phyloP scores from a whole-genome alignment of 2,888 invertebrate species.

The Rhopalosiphum nymphaeae region DNA sequence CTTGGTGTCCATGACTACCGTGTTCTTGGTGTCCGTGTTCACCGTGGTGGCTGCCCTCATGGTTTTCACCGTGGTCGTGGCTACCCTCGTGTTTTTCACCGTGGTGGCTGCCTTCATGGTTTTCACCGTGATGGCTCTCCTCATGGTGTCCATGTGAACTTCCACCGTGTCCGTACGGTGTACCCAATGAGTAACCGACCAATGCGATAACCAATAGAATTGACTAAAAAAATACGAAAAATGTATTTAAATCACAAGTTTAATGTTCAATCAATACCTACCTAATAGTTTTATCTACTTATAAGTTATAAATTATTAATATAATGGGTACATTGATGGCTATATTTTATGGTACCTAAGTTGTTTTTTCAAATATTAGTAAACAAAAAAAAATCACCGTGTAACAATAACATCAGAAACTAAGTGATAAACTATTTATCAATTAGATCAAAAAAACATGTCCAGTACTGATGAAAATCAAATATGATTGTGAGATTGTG shows the following conservation, averaged over 20 bases:
- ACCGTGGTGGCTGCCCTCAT: neutral
- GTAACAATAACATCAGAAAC: neutral
- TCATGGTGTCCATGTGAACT: no score
- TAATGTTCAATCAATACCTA: neutral
- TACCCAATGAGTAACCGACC: neutral
- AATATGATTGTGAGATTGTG: neutral
- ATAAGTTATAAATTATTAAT: neutral
- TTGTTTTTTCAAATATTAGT: neutral
- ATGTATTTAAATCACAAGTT: neutral
- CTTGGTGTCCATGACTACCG: neutral
- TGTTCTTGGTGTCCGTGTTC: no score
- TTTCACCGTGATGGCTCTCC: no score
- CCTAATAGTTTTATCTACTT: neutral
- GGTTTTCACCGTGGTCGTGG: neutral
- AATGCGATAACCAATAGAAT: slow-evolving; percentile 12
- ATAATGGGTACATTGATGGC: neutral
- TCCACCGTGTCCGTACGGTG: neutral
- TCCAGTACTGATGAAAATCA: neutral
- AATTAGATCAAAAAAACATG: neutral
- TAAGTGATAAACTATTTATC: neutral
- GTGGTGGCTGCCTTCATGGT: neutral
- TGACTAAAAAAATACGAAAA: neutral
- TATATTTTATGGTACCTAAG: neutral
- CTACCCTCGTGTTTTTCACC: neutral
- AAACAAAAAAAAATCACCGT: neutral